Conservation (phyloP, 2,888 invertebrate genomes). For the Ectemnius continuus region DNA sequence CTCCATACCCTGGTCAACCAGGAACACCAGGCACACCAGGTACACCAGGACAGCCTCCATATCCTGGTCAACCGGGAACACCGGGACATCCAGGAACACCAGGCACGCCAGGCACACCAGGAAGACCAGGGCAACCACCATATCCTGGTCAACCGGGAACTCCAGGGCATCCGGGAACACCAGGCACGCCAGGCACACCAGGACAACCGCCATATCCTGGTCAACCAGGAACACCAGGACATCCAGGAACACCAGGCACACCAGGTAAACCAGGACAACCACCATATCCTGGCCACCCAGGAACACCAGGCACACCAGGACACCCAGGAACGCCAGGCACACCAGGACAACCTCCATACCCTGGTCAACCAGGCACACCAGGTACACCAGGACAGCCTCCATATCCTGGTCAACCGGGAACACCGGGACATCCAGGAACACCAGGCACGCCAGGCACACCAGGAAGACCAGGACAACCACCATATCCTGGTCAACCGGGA, state of each 20-base stretch:
- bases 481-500: slow-evolving; percentile 34
- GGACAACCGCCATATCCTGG: slow-evolving; percentile 25
- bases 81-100: not conserved
- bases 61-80: slow-evolving; percentile 50
- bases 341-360: slow-evolving; percentile 28
- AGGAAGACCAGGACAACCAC: slow-evolving; percentile 19
- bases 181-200: slow-evolving; percentile 18
- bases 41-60: slow-evolving; percentile 22
- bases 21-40: slow-evolving; percentile 65
- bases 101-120: no score
- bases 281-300: slow-evolving; percentile 41
- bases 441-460: slow-evolving; percentile 31
- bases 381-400: slow-evolving; percentile 42
- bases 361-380: slow-evolving; percentile 45
- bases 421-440: slow-evolving; percentile 20
- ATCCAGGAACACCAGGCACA: slow-evolving; percentile 27
- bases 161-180: not conserved
- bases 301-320: slow-evolving; percentile 46
- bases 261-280: slow-evolving; percentile 34
- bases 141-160: slow-evolving; percentile 51
- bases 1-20: slow-evolving; percentile 41
- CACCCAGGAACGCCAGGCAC: slow-evolving; percentile 61
- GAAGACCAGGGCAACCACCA: slow-evolving; percentile 42
- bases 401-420: slow-evolving; percentile 39
- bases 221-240: slow-evolving; percentile 39